A percentile compares a stretch with the other conserved stretches of the same genome.
phyloP scores from a whole-genome alignment of 2,888 invertebrate genomes.

The Cephus nigrinus region DNA sequence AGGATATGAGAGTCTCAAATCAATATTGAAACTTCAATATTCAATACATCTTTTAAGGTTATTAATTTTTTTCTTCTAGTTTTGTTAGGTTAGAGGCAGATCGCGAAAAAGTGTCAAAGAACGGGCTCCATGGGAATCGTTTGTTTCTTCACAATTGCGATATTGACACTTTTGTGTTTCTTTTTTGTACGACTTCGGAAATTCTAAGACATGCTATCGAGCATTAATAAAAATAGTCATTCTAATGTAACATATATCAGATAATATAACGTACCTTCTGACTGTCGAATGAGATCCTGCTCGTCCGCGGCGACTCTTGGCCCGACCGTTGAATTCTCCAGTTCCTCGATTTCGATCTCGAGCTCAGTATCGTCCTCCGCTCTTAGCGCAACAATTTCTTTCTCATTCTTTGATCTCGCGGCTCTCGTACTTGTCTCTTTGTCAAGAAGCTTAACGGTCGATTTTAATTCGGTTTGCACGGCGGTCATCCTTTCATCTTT shows the following conservation, averaged over 20 bases:
- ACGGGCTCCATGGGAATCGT: no score
- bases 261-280: slow-evolving; percentile 45
- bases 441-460: not conserved
- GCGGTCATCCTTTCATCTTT: slow-evolving; percentile 42
- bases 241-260: not conserved
- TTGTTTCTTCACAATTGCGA: no score
- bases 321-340: slow-evolving; percentile 31
- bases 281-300: slow-evolving; percentile 52
- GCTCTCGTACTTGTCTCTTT: not conserved
- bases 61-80: no score
- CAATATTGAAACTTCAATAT: no score
- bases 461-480: slow-evolving; percentile 21
- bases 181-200: no score
- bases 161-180: no score
- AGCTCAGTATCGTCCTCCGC: slow-evolving; percentile 42
- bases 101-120: no score
- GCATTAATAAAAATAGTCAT: no score
- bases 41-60: no score
- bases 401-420: slow-evolving; percentile 5
- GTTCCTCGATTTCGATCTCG: slow-evolving; percentile 48
- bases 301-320: slow-evolving; percentile 50
- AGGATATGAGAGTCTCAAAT: no score
- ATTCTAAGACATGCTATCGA: no score
- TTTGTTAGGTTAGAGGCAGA: no score
- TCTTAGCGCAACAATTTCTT: slow-evolving; percentile 15